Evolutionary conservation across 2,797 vertebrate genomes (phyloP), one percentile per base, ranked within the genome.

Genomic region (Labroides dimidiatus): DNA sequence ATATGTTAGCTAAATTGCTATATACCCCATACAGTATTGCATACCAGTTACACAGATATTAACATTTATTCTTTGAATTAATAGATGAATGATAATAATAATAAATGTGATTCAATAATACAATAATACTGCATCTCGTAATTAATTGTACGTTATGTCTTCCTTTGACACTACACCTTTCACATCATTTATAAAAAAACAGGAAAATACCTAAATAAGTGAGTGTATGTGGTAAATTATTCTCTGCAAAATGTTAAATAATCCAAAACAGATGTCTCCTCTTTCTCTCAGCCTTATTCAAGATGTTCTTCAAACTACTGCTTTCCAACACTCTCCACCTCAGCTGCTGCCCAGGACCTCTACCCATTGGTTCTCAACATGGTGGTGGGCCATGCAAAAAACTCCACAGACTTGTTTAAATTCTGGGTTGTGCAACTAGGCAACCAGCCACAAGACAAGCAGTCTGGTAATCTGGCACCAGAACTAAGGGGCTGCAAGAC

Each of bases 311-410:
- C 37, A 17, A 50, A 30, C 14, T 14, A 0, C 12, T 17, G 6
- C 39, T 8, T 52, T 20, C 49, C 59, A 0, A 70, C 63, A 17
- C 56, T 83, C 11, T 61, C 43, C 0, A 84, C 88, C 36, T 90
- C 91, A 51, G 92, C 91, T 19, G 85, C 94, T 12, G 82, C 94
- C 39, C 78, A 91, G 51, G 91, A 94, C 69, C 91, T 94, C 27
- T 96, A 94, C 66, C 87, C 90, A n/a, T 80, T 95, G 27, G 89
- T 93, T 33, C 92, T 95, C 49, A 95, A 95, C 80, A 85, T 95
- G 49, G 92, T 95, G 56, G 93, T 90, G 6, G 89, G 93, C 10
- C 90, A 92, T 0, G 72, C 94, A n/a, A 91, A 89, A 76, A 89
- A 75, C 12, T 58, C 84, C 48, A 58, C 24, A 0, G 64, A 76